Base-by-base conservation (phyloP, 92 coral and sea anemone species). In the Phenganax marumi region DNA sequence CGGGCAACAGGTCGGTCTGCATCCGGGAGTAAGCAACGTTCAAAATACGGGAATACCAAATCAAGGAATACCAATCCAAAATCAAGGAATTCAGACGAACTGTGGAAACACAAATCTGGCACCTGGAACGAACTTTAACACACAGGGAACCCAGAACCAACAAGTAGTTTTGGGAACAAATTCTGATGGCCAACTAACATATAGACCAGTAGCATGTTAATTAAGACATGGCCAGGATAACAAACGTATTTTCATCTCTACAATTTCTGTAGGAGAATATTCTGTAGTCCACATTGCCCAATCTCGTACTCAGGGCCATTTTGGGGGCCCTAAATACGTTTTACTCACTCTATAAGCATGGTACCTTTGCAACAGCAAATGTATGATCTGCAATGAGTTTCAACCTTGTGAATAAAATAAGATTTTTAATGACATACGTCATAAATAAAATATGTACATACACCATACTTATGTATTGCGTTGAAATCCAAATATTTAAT, bases 391-490 rank as follows among this genome's bases (percentile, higher is more conserved):
- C 5, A 33, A 33, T 33, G 2, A 33, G 43, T 33, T 33, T 33
- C 43, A 33, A 33, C 43, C 43, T 33, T 33, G 43, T 66, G 14
- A 58, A 58, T 8, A 0, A 66, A 66, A 66, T 66, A 25, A 7
- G 24, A 66, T 66, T 11, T 62, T 19, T 66, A 33, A 66, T 66
- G 49, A 66, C 46, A 66, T 49, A 23, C 26, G 49, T 66, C 49
- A 66, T 66, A 66, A 25, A 23, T 66, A 66, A 66, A 66, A 66
- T 66, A 24, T 8, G 50, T 66, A 66, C 43, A 33, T 24, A 24
- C 72, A 66, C 3, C 43, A 33, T 33, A 33, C 2, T 33, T 33
- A 33, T 33, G 43, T 33, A 33, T 33, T 33, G 43, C 5, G 2
- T 33, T 33, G 5, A 33, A 5, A 33, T 33, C 5, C 43, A 33